These are phyloP conservation scores for Orchesella cincta DNA, from an alignment of 1,140 invertebrate genomes.

Conservation along the genomic window DNA sequence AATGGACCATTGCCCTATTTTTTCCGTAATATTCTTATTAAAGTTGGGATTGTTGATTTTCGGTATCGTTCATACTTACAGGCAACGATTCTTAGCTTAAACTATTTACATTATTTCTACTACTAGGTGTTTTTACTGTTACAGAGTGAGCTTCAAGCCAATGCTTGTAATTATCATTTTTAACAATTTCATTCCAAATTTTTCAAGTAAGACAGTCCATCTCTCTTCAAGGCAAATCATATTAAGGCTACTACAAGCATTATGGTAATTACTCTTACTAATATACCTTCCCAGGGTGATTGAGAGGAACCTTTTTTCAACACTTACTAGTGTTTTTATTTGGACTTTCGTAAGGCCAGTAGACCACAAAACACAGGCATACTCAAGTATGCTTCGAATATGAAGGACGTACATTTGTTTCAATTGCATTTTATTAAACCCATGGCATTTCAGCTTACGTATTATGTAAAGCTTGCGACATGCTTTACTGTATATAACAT, in stretches of 20 bases:
- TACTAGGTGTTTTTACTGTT: too few species aligned
- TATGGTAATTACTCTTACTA: background rate
- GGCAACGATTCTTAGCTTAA: background rate
- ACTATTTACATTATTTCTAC: background rate
- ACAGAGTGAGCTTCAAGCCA: background rate
- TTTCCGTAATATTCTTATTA: background rate
- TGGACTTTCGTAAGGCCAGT: background rate
- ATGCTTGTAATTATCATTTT: background rate
- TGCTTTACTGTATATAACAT: background rate
- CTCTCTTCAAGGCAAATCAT: background rate
- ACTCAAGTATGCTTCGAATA: slow-evolving; percentile 13
- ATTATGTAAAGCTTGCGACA: background rate
- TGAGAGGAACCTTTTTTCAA: background rate
- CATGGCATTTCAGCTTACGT: background rate
- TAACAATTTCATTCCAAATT: background rate
- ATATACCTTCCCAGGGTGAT: background rate
- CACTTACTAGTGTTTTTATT: background rate
- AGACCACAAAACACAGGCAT: background rate
- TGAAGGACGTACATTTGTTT: background rate
- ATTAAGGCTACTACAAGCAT: background rate
- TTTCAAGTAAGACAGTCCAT: background rate
- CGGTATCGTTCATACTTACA: background rate
- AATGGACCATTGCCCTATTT: too few species aligned
- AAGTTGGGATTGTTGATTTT: background rate
- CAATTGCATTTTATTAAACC: background rate